These are phyloP conservation scores for Peromyscus polionotus DNA, from an alignment of 2,113 vertebrate genomes.

Conservation along the genomic window DNA sequence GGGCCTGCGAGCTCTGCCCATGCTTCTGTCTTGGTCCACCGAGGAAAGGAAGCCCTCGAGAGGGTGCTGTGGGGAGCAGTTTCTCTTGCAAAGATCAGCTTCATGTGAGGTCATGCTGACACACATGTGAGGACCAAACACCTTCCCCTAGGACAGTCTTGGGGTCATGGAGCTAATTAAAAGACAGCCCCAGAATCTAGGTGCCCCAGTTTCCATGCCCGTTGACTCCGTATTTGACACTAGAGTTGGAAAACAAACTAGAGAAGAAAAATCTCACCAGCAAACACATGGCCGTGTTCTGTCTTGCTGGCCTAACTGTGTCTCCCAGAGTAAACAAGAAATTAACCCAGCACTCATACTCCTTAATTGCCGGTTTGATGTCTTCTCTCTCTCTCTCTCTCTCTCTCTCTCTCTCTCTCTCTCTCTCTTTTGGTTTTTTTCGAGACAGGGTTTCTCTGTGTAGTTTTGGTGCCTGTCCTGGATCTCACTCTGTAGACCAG, in stretches of 20 bases:
- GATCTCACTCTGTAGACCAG: too few species aligned
- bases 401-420: too few species aligned
- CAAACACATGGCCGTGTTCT: neutral
- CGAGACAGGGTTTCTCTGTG: too few species aligned
- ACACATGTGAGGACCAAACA: neutral
- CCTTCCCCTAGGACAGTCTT: neutral
- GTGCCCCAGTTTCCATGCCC: neutral
- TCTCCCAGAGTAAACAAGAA: neutral
- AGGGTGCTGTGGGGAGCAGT: neutral
- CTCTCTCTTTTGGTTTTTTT: too few species aligned
- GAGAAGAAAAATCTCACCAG: neutral
- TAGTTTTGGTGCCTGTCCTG: too few species aligned
- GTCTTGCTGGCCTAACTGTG: neutral
- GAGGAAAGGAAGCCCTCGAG: neutral
- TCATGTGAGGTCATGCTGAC: neutral
- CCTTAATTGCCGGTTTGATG: constrained; percentile 11
- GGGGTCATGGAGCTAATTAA: constrained; percentile 9
- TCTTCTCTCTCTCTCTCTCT: neutral
- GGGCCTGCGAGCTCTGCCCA: neutral
- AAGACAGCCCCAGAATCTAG: neutral
- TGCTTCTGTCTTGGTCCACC: neutral
- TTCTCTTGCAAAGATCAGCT: neutral
- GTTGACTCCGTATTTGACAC: neutral
- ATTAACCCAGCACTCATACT: constrained; percentile 22
- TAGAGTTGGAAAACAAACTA: neutral